Percentiles rank a stretch among this genome's conserved stretches.
Evolutionary conservation across 2,888 invertebrate genomes (phyloP).

Genomic region (Aphidoletes aphidimyza): DNA sequence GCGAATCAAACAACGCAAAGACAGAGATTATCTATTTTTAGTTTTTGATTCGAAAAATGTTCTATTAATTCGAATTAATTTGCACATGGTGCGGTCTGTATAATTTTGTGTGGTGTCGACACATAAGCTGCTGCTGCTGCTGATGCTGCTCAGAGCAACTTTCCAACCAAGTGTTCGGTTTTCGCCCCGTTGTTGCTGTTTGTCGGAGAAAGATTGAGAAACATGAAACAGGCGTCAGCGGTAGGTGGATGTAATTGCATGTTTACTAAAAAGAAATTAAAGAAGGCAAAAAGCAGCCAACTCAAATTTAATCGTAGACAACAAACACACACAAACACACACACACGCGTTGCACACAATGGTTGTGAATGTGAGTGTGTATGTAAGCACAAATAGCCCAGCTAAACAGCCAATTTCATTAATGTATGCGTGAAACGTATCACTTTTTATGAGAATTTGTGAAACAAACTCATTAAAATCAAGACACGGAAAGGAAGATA

Average conservation of each 20-base stretch:
- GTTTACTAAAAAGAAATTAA: slow-evolving; percentile 53
- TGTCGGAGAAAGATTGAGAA: background rate
- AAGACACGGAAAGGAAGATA: background rate
- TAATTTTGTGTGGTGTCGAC: no score
- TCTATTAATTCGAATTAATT: slow-evolving; percentile 30
- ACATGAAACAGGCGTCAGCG: slow-evolving; percentile 51
- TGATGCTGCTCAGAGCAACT: slow-evolving; percentile 34
- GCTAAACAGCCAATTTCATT: background rate
- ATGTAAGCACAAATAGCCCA: no score
- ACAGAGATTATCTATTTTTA: slow-evolving; percentile 37
- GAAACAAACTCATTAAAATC: slow-evolving; percentile 48
- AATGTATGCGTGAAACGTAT: slow-evolving; percentile 8
- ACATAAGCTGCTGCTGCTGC: no score
- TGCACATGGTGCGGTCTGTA: slow-evolving; percentile 13
- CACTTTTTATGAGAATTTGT: slow-evolving; percentile 33
- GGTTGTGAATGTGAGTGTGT: no score
- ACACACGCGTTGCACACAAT: no score
- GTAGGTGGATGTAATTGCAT: slow-evolving; percentile 46
- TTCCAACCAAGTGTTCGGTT: background rate
- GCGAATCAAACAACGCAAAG: background rate
- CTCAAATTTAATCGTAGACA: background rate
- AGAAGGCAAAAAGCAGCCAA: background rate
- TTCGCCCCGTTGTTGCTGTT: background rate
- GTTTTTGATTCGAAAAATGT: slow-evolving; percentile 13
- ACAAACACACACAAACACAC: background rate